Evolutionary conservation across 30 jellyfish, hydroid and myxozoan genomes (phyloP).

Genomic region (Aurelia aurita complex sp. Pacific): DNA sequence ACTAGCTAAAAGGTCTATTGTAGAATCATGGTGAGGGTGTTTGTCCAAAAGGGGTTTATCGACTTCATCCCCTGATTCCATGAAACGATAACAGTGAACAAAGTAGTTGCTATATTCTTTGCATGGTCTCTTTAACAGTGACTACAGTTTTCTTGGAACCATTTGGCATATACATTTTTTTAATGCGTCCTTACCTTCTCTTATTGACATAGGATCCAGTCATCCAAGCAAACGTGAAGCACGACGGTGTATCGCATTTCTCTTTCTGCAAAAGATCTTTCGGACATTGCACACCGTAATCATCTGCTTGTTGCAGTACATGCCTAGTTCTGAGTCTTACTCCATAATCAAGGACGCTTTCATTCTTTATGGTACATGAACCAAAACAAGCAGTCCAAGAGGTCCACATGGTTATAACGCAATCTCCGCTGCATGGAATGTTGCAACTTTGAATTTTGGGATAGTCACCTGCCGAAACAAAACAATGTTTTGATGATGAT

Average conservation of each 20-base stretch:
- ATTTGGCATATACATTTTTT: background rate
- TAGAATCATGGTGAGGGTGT: no score
- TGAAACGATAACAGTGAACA: no score
- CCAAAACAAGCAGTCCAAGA: conserved; percentile 68
- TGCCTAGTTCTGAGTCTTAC: conserved; percentile 47
- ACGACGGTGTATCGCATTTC: conserved; percentile 29
- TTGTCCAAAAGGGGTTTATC: no score
- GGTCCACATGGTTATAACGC: conserved; percentile 54
- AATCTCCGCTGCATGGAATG: conserved; percentile 55
- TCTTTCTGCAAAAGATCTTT: conserved; percentile 23
- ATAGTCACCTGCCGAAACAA: conserved; percentile 1
- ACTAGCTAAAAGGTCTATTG: no score
- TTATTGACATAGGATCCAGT: conserved; percentile 21
- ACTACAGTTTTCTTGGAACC: no score
- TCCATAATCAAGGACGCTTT: conserved; percentile 43
- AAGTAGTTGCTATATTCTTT: background rate
- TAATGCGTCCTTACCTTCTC: conserved; percentile 20
- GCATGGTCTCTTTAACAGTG: no score
- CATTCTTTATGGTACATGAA: conserved; percentile 41
- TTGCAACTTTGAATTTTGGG: conserved; percentile 23
- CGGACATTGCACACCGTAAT: conserved; percentile 39
- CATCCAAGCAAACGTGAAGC: conserved; percentile 64
- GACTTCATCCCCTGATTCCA: no score
- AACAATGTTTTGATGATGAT: background rate
- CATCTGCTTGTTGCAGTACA: conserved; percentile 16